Evolutionary conservation across 2,113 vertebrate genomes (phyloP), one percentile per base, ranked within the genome.

Genomic region (Pituophis catenifer): DNA sequence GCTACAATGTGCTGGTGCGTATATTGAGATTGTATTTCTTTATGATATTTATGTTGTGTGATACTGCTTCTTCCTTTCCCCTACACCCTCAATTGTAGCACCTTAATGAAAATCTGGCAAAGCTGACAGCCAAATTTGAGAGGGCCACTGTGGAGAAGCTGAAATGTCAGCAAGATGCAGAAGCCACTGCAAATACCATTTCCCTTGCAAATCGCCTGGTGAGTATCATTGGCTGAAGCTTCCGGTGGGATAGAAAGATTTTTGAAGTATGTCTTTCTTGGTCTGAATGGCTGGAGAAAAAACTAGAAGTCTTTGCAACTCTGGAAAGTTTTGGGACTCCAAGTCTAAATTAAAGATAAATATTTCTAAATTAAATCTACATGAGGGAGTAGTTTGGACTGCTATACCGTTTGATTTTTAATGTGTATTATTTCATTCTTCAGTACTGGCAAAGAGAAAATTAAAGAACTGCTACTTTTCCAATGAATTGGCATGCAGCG

Each of bases 121-220:
- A 98, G 96, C 98, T 99, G 65, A 99, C 98, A 0, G 97, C 98
- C 89, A 98, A 98, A 95, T 99, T 99, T 97, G 98, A 99, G 97
- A 98, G 97, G 97, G 99, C 99, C 86, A 99, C 99, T 0, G 95
- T 98, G 29, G 99, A 99, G 93, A 99, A 99, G 92, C 97, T 99
- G 90, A 98, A 97, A 97, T 99, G 99, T 96, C 99, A 99, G 96
- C 98, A 99, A 96, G 98, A 99, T 94, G 99, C 99, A 1, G 98
- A 99, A 89, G 97, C 97, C 21, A 99, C 99, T 0, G 97, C 98
- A 0, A 96, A 95, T 93, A 99, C 98, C 97, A 99, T 99, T 92
- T 93, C 97, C 65, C 98, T 99, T 9, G 99, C 99, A 94, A 99
- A 99, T 96, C 98, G 98, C 89, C 98, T 99, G 98, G 99, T 99